Evolutionary conservation across 64 coral and sea anemone genomes (phyloP).

Genomic region (Porites australiensis): DNA sequence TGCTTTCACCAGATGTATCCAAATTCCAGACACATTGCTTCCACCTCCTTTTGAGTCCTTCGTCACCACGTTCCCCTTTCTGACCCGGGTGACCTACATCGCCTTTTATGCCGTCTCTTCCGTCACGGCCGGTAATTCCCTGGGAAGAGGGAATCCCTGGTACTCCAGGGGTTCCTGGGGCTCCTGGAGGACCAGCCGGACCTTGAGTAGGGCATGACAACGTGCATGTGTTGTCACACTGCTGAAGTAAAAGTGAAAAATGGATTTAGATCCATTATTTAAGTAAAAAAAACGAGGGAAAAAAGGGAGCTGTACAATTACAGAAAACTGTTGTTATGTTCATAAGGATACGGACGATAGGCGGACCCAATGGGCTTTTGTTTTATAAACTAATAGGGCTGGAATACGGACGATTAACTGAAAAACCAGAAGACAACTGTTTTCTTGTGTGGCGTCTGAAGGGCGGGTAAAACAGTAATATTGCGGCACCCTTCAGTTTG

Average conservation of each 20-base stretch:
- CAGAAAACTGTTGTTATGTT: too few species aligned
- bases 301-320: too few species aligned
- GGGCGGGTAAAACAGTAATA: too few species aligned
- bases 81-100: constrained; percentile 30
- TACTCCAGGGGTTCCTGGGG: neutral
- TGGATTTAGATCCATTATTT: too few species aligned
- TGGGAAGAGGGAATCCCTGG: neutral
- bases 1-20: neutral
- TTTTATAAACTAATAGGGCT: too few species aligned
- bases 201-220: constrained; percentile 49
- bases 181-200: constrained; percentile 14
- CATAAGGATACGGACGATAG: too few species aligned
- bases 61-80: neutral
- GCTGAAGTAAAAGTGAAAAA: neutral
- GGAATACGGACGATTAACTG: too few species aligned
- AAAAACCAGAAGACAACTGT: too few species aligned
- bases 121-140: constrained; percentile 44
- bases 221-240: neutral
- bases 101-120: constrained; percentile 15
- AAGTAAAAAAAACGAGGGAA: too few species aligned
- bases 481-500: too few species aligned
- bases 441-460: too few species aligned
- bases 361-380: too few species aligned
- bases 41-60: neutral
- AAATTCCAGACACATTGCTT: constrained; percentile 20